These are phyloP conservation scores for Neoarius graeffei DNA, from an alignment of 2,113 vertebrate genomes.

Conservation along the genomic window DNA sequence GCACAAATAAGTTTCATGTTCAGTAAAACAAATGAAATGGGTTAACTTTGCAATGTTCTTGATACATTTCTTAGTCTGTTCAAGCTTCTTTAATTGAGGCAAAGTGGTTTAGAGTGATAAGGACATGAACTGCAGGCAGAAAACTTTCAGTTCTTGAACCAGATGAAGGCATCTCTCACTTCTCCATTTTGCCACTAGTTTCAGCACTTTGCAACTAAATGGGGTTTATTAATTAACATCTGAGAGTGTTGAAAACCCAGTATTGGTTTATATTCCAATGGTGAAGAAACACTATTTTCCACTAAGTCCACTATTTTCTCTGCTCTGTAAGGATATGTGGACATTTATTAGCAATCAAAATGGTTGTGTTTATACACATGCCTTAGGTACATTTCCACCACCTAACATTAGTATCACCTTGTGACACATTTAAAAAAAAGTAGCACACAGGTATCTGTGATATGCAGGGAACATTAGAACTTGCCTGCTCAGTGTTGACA, in stretches of 20 bases:
- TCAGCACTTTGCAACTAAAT: slow-evolving; percentile 5
- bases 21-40: neutral
- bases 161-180: slow-evolving; percentile 14
- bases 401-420: neutral
- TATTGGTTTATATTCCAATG: neutral
- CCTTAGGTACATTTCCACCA: neutral
- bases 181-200: slow-evolving; percentile 1
- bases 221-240: slow-evolving; percentile 21
- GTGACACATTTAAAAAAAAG: neutral
- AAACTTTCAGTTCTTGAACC: neutral
- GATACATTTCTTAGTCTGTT: slow-evolving; percentile 24
- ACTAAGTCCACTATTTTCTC: neutral
- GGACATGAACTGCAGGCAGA: neutral
- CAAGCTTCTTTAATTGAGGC: slow-evolving; percentile 23
- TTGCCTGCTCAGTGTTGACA: neutral
- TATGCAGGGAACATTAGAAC: neutral
- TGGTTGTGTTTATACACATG: neutral
- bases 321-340: too few species aligned
- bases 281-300: neutral
- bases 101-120: neutral
- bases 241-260: neutral
- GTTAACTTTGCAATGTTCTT: neutral
- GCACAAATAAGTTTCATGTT: neutral
- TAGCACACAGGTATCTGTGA: neutral
- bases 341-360: neutral